Evolutionary conservation across 2,888 invertebrate genomes (phyloP).

Genomic region (Megamerina dolium): DNA sequence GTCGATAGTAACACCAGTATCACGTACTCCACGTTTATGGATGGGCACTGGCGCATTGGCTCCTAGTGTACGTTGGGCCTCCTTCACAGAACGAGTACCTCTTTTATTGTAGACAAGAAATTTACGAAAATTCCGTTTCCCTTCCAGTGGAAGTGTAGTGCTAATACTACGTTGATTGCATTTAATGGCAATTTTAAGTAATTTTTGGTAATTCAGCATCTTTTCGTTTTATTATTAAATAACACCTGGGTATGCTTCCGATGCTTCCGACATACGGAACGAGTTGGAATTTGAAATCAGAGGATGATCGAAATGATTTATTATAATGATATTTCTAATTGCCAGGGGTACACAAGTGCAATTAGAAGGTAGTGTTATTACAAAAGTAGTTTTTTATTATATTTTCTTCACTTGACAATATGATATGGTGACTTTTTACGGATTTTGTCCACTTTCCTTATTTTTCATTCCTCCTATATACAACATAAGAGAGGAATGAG

Average conservation of each 20-base stretch:
- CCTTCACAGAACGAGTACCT: slow-evolving; percentile 63
- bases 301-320: no score
- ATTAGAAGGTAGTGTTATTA: no score
- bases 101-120: slow-evolving; percentile 71
- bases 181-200: slow-evolving; percentile 25
- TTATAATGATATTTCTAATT: no score
- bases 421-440: no score
- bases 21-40: slow-evolving; percentile 65
- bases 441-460: no score
- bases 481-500: no score
- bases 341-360: no score
- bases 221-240: slow-evolving; percentile 27
- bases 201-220: slow-evolving; percentile 31
- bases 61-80: slow-evolving; percentile 44
- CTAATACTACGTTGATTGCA: slow-evolving; percentile 44
- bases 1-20: slow-evolving; percentile 55
- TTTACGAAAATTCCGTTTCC: slow-evolving; percentile 78
- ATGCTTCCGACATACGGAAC: neutral
- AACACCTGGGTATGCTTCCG: no score
- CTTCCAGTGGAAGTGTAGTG: slow-evolving; percentile 52
- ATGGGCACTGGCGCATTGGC: slow-evolving; percentile 59
- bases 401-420: no score
- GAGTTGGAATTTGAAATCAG: no score
- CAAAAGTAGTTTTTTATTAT: no score
- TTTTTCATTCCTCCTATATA: no score